Percentiles rank a stretch among this genome's conserved stretches.
phyloP scores from a whole-genome alignment of 1,140 invertebrate genomes.

The Heterodera schachtii region DNA sequence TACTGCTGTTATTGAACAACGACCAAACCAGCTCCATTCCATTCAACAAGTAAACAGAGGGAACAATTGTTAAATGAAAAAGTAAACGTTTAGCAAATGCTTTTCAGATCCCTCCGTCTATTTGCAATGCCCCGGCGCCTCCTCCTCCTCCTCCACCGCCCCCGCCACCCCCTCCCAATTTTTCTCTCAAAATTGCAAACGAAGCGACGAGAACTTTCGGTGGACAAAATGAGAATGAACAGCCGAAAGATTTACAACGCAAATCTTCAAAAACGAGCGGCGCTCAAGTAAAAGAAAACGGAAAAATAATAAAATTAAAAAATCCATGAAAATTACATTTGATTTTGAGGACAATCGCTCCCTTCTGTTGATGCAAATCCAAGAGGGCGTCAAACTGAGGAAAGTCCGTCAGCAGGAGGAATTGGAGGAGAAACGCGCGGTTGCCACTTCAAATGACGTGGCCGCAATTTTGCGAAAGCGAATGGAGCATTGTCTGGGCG shows the following conservation, averaged over 20 bases:
- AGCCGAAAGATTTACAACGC: neutral
- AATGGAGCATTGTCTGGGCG: conserved; percentile 60
- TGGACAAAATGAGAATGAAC: conserved; percentile 4
- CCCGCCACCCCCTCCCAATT: conserved; percentile 11
- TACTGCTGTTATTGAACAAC: neutral
- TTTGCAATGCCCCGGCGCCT: neutral
- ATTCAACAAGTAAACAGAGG: neutral
- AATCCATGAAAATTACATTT: neutral
- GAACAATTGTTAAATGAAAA: neutral
- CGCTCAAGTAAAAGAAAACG: neutral
- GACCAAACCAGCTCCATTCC: neutral
- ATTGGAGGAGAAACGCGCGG: conserved; percentile 41
- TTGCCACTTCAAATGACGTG: conserved; percentile 52
- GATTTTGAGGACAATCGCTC: conserved; percentile 18
- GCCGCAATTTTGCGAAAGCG: conserved; percentile 56
- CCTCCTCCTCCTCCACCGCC: conserved; percentile 17
- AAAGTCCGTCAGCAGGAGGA: conserved; percentile 59
- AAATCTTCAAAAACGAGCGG: conserved; percentile 30
- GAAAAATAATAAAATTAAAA: neutral
- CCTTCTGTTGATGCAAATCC: conserved; percentile 56
- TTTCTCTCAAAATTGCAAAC: neutral
- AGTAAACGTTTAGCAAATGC: neutral
- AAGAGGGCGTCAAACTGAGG: conserved; percentile 51
- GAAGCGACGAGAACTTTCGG: conserved; percentile 24
- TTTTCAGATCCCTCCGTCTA: conserved; percentile 6